phyloP scores from a whole-genome alignment of 2,797 vertebrate species.

The Tarsius wallacei region DNA sequence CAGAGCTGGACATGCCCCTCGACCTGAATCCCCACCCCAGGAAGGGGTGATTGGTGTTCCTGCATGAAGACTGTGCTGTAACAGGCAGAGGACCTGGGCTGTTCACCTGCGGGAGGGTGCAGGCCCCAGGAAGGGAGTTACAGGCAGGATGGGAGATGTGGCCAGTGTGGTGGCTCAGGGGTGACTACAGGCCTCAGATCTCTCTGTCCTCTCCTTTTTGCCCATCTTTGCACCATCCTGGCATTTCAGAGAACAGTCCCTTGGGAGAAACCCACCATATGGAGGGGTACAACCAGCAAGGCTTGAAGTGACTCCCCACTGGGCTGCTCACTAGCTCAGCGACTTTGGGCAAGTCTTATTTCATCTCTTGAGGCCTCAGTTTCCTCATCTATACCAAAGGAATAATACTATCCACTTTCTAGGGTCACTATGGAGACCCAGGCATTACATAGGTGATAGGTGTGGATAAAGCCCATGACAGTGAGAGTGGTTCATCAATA shows the following conservation, averaged over 20 bases:
- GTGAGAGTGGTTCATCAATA: rapidly evolving
- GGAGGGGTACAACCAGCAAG: background rate
- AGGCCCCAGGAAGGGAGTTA: rapidly evolving
- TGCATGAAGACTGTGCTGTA: background rate
- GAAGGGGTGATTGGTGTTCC: background rate
- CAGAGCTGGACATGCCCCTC: background rate
- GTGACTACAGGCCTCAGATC: background rate
- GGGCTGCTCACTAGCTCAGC: background rate
- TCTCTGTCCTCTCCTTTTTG: background rate
- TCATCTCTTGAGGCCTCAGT: background rate
- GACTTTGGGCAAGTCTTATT: background rate
- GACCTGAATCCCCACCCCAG: background rate
- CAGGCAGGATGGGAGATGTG: rapidly evolving
- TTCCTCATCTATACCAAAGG: background rate
- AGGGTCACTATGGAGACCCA: background rate
- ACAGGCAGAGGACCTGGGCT: background rate
- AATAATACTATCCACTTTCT: background rate
- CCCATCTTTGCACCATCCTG: background rate
- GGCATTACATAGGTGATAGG: background rate
- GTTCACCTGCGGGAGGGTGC: background rate
- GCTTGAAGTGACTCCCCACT: background rate
- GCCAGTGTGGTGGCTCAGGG: background rate
- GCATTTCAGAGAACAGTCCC: background rate
- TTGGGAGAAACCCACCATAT: rapidly evolving
- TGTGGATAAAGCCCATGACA: background rate